phyloP scores from a whole-genome alignment of 2,113 vertebrate genomes.

The Cacatua alba region DNA sequence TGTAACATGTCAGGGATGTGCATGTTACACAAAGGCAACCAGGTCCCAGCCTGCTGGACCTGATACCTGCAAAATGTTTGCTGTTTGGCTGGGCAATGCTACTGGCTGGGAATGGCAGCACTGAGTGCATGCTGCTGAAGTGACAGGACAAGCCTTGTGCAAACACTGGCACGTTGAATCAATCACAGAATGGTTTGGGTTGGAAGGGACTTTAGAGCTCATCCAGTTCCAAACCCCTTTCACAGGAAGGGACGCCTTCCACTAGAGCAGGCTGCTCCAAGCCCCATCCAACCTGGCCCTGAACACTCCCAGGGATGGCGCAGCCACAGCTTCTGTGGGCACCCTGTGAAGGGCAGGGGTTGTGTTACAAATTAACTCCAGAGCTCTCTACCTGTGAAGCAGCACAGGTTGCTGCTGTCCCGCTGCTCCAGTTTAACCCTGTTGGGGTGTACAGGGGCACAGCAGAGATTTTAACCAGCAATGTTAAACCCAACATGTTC shows the following conservation, averaged over 20 bases:
- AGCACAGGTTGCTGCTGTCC: not conserved
- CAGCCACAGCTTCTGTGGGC: not conserved
- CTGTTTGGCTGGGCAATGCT: not conserved
- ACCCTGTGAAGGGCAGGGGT: not conserved
- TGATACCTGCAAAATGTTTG: not conserved
- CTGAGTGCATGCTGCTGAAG: not conserved
- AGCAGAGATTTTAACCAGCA: not conserved
- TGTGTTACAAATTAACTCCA: not conserved
- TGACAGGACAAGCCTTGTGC: not conserved
- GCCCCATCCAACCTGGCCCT: not conserved
- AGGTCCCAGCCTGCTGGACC: not conserved
- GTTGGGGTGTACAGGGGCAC: not conserved
- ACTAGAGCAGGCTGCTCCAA: not conserved
- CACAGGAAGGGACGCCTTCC: not conserved
- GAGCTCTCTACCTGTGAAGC: not conserved
- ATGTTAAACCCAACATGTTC: not conserved
- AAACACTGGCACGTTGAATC: not conserved
- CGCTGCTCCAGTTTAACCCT: not conserved
- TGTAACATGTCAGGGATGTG: not conserved
- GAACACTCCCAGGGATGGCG: not conserved
- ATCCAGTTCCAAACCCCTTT: not conserved
- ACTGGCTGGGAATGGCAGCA: not conserved
- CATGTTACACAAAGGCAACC: fast-evolving
- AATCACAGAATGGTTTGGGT: not conserved
- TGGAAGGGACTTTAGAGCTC: not conserved